Evolutionary conservation across 1,140 invertebrate genomes (phyloP).

Genomic region (Campoletis sonorensis): DNA sequence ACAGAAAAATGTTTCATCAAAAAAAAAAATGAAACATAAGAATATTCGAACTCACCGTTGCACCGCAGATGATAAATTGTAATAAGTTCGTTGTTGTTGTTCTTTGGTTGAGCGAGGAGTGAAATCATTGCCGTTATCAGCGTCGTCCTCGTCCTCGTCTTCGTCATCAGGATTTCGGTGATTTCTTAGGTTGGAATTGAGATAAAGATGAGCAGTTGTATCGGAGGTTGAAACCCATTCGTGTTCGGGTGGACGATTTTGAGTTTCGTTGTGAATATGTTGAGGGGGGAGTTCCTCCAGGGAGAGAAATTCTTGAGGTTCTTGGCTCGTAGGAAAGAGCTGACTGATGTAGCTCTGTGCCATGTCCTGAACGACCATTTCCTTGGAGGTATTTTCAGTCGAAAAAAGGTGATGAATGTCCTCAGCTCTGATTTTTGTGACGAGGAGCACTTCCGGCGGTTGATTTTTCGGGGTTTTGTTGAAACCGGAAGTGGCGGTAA

Average conservation of each 20-base stretch:
- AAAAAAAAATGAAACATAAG: no score
- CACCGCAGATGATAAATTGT: conserved; percentile 66
- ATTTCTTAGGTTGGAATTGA: conserved; percentile 31
- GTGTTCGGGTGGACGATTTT: conserved; percentile 16
- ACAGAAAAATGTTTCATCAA: no score
- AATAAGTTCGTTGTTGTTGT: conserved; percentile 63
- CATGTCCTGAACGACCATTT: conserved; percentile 73
- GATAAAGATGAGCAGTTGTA: conserved; percentile 49
- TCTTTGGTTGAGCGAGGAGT: conserved; percentile 48
- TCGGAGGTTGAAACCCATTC: conserved; percentile 36
- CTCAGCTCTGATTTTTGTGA: not conserved
- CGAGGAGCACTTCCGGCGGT: not conserved
- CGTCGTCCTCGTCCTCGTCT: not conserved
- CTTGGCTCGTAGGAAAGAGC: conserved; percentile 67
- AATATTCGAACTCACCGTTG: conserved; percentile 69
- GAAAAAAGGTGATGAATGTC: not conserved
- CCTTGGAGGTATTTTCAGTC: conserved; percentile 36
- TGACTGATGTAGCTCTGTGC: conserved; percentile 70
- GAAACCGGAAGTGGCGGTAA: no score
- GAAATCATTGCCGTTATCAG: conserved; percentile 18
- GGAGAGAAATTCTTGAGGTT: conserved; percentile 69
- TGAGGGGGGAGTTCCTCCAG: conserved; percentile 68
- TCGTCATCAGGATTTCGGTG: conserved; percentile 10
- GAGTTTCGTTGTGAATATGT: conserved; percentile 43
- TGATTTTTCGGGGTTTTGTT: no score